Percentiles rank a stretch among this genome's conserved stretches.
Conservation (phyloP, 2,113 vertebrate genomes). For the Trachemys scripta region DNA sequence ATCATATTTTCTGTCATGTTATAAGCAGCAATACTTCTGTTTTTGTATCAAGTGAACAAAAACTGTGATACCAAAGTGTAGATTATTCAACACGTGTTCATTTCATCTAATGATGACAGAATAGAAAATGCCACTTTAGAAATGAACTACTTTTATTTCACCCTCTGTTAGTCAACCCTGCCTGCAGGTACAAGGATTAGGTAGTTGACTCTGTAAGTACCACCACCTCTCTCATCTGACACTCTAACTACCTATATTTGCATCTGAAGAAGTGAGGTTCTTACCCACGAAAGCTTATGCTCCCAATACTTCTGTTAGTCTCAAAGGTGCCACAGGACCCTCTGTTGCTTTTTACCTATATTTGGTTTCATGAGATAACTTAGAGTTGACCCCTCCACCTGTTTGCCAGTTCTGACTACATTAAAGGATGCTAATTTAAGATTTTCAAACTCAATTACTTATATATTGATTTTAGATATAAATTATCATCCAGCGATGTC, state of each 20-base stretch:
- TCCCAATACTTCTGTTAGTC: too few relatives aligned
- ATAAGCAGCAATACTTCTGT: slow-evolving; percentile 41
- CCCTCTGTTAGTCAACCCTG: slow-evolving; percentile 34
- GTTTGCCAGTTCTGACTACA: not conserved
- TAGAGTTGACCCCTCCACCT: not conserved
- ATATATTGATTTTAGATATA: not conserved
- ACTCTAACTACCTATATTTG: not conserved
- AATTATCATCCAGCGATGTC: slow-evolving; percentile 42
- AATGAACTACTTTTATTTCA: slow-evolving; percentile 34
- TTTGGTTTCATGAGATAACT: not conserved
- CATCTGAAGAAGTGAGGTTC: too few relatives aligned
- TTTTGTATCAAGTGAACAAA: slow-evolving; percentile 65
- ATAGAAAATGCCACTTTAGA: slow-evolving; percentile 62
- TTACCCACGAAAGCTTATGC: too few relatives aligned
- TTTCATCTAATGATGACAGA: slow-evolving; percentile 53
- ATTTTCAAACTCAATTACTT: slow-evolving; percentile 1
- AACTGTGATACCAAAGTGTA: not conserved
- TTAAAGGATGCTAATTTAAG: not conserved
- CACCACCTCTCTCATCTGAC: not conserved
- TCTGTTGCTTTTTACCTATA: not conserved
- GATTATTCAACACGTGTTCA: slow-evolving; percentile 56
- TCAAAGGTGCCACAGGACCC: too few relatives aligned
- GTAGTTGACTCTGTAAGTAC: slow-evolving; percentile 42
- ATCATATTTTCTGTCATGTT: slow-evolving; percentile 25
- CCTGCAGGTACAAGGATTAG: slow-evolving; percentile 38